Base-by-base conservation (phyloP, 30 jellyfish, hydroid and myxozoan species). In the Chrysaora quinquecirrha region DNA sequence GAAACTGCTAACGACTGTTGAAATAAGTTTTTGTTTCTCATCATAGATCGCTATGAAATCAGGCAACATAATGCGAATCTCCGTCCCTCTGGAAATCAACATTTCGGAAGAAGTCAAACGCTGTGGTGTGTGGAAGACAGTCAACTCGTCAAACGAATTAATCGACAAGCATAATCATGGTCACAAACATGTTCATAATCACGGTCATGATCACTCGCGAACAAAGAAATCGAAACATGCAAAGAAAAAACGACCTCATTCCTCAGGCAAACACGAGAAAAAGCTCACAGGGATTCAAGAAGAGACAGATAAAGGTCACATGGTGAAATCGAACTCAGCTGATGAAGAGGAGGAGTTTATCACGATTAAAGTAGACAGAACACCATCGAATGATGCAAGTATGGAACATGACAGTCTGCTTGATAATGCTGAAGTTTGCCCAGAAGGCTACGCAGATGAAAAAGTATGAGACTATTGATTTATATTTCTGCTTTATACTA, bases 91-190 rank as follows among this genome's bases (percentile, higher is more conserved):
- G 25, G 93, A 83, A 46, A 83, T 83, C 75, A 83, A 83, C 56
- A 83, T 83, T 1, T 83, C 93, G 29, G 93, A 83, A 46, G 93
- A 83, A 34, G 93, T 83, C 75, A 83, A 70, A 19, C 75, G 93
- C 28, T 83, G 93, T 34, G 93, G 93, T 16, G 93, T 71, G 20
- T 83, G 93, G 93, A 83, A 83, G 58, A 83, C 93, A 21, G 93
- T 83, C 38, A 83, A 83, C 54, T 83, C 93, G 25, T 70, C 93
- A 43, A 71, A 83, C 48, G 93, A 83, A 30, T 62, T 83, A 4
- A 58, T 58, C 71, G 71, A 58, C 71, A n/a, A n/a, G n/a, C 54
- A 38, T 38, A 38, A 38, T 14, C 54, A 38, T 14, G 54, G 54
- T 38, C 80, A 80, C 63, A 80, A 80, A 61, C 61, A 32, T 0